These are phyloP conservation scores for Acridotheres tristis DNA, from an alignment of 2,797 vertebrate genomes.

Conservation along the genomic window DNA sequence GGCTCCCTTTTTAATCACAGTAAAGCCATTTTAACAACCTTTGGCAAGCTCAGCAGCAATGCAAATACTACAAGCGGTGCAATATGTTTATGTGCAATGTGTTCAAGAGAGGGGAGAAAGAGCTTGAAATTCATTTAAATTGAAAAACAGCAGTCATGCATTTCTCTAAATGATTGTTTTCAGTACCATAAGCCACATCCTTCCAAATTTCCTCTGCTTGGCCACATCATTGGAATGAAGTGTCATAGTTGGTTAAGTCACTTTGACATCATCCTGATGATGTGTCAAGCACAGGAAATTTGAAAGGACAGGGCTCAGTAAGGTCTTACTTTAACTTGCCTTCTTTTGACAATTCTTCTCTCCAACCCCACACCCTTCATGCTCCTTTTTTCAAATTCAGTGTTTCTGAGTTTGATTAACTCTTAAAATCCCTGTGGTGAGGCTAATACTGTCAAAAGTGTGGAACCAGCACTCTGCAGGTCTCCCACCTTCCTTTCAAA, in stretches of 20 bases:
- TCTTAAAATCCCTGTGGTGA: background rate
- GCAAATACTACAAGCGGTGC: conserved; percentile 22
- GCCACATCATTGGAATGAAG: conserved; percentile 62
- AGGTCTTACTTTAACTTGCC: conserved; percentile 27
- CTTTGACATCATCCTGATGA: conserved; percentile 57
- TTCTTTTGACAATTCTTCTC: background rate
- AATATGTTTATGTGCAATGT: background rate
- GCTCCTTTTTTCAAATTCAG: background rate
- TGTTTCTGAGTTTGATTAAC: conserved; percentile 36
- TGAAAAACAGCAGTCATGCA: conserved; percentile 47
- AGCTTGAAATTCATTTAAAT: conserved; percentile 51
- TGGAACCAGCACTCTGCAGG: background rate
- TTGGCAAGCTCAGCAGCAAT: conserved; percentile 8
- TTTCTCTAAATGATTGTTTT: conserved; percentile 55
- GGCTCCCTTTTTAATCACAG: background rate
- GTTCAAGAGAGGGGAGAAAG: conserved; percentile 1
- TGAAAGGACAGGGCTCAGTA: conserved; percentile 28
- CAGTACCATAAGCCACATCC: conserved; percentile 40
- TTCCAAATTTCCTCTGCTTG: conserved; percentile 52
- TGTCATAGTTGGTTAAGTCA: conserved; percentile 42
- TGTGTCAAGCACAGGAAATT: conserved; percentile 60
- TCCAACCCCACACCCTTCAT: background rate
- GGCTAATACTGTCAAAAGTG: background rate
- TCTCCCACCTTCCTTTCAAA: background rate
- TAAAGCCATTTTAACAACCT: background rate